These are phyloP conservation scores for Cyclophora punctaria DNA, from an alignment of 2,888 invertebrate genomes.

Conservation along the genomic window DNA sequence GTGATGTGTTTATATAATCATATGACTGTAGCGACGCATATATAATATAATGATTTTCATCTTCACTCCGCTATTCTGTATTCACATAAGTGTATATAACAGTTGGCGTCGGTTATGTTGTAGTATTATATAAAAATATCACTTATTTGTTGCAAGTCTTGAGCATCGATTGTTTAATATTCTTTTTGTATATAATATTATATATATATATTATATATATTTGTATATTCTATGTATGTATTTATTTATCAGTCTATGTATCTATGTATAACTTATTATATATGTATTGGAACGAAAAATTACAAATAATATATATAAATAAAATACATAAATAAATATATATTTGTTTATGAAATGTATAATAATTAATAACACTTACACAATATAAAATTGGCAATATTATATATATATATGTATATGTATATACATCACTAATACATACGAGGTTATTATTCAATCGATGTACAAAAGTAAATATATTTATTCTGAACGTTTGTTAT, in stretches of 20 bases:
- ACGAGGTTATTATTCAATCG: conserved; percentile 6
- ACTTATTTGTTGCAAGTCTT: neutral
- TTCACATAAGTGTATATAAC: no score
- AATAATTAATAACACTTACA: neutral
- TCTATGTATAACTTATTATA: no score
- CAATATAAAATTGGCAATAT: neutral
- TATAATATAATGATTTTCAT: no score
- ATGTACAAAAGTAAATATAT: conserved; percentile 1
- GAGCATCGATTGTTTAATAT: neutral
- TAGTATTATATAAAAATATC: neutral
- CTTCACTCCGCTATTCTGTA: no score
- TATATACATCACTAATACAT: neutral
- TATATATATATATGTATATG: no score
- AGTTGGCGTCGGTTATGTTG: no score
- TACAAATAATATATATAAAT: neutral
- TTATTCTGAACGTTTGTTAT: neutral
- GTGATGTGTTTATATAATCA: conserved; percentile 19
- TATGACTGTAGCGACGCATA: neutral
- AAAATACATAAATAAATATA: neutral
- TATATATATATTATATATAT: conserved; percentile 9
- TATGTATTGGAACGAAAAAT: neutral
- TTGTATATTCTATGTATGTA: conserved; percentile 3
- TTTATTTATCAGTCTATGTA: no score
- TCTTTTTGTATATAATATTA: neutral
- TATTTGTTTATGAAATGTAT: neutral